Evolutionary conservation across 2,888 invertebrate species (phyloP), one percentile per base, ranked within the genome.

Genomic region (Psylliodes chrysocephalus): DNA sequence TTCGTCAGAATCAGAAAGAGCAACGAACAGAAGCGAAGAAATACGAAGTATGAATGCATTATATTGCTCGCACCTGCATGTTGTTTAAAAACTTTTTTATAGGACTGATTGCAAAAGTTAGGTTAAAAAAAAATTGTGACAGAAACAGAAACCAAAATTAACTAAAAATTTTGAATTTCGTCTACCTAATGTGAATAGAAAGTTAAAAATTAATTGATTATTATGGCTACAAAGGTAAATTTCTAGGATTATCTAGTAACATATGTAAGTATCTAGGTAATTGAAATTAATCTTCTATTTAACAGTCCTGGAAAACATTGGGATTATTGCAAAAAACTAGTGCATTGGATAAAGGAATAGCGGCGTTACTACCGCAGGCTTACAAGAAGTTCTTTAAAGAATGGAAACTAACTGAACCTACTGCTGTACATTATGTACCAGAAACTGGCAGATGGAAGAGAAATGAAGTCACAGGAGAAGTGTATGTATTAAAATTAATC

Each of bases 331-430:
- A 72, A 60, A 78, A 77, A 64, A 69, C 75, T 15, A 71, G 73
- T 15, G 62, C 76, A 72, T 89, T 90, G 76, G 89, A 90, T 38
- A 85, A 85, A 74, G 92, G 91, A 1, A 82, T 90, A 66, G 92
- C 90, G 4, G 82, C 88, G 0, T 85, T 86, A 70, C 81, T 95
- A 55, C 95, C 95, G 1, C 87, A 88, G 64, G 92, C 90, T 0
- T 95, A 95, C 76, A 91, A 89, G 77, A 94, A 94, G 76, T 95
- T 95, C 82, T 94, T 91, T 87, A 85, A 85, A 64, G 94, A 95
- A 85, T 94, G 95, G 93, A 91, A 90, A 79, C 73, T 87, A 0
- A 84, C 88, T 54, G 85, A 86, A 67, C 86, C 87, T 1, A 75
- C 83, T 17, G 85, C 89, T 38, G 87, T 90, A 17, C 88, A 90